Conservation (phyloP, 2,113 vertebrate species). For the Gobiocypris rarus region DNA sequence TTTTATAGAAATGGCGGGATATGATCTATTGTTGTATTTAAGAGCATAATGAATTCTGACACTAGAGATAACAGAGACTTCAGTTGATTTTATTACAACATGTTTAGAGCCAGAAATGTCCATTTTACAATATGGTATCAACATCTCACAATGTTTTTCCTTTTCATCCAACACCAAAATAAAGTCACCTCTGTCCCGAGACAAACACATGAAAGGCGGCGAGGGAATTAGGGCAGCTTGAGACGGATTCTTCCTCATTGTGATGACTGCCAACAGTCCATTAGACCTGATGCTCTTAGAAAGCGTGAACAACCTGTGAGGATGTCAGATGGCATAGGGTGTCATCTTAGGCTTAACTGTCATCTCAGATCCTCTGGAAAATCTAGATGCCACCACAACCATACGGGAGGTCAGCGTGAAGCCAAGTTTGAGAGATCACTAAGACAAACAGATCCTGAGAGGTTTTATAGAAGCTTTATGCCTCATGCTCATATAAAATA, state of each 20-base stretch:
- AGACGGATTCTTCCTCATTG: background rate
- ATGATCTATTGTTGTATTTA: background rate
- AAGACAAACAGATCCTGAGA: background rate
- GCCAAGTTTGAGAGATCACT: background rate
- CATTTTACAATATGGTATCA: background rate
- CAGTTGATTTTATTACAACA: background rate
- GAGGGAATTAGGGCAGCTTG: conserved; percentile 28
- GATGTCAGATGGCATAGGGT: background rate
- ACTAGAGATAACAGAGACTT: background rate
- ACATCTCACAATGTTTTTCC: background rate
- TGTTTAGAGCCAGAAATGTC: background rate
- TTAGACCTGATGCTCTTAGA: conserved; percentile 30
- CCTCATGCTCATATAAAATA: background rate
- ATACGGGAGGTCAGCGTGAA: background rate
- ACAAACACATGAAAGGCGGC: background rate
- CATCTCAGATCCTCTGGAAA: conserved; percentile 21
- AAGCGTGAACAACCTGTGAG: background rate
- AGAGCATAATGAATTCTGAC: background rate
- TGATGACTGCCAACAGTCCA: conserved; percentile 4
- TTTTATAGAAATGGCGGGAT: background rate
- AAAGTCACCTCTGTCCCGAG: background rate
- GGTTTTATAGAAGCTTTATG: background rate
- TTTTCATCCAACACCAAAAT: background rate
- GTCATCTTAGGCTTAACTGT: conserved; percentile 16
- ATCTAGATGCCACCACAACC: background rate